These are phyloP conservation scores for Papilio machaon DNA, from an alignment of 1,140 invertebrate species.

Conservation along the genomic window DNA sequence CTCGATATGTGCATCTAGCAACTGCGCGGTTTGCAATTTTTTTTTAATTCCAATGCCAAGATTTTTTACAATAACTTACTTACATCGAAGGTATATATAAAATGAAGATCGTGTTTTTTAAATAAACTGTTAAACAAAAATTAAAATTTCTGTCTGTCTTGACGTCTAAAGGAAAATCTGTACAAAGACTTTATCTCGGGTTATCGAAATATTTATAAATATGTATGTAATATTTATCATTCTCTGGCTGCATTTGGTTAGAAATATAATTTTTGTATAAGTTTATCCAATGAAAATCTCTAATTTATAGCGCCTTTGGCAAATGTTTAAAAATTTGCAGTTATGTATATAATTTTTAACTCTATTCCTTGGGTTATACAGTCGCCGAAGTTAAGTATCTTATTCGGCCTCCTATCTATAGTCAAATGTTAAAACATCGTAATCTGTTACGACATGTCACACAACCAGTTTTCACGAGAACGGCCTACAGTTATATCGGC, in stretches of 20 bases:
- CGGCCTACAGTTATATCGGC: slow-evolving; percentile 20
- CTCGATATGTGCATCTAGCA: too few species aligned
- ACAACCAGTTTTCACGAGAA: slow-evolving; percentile 4
- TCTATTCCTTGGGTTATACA: neutral
- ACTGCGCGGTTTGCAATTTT: too few species aligned
- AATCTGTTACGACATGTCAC: slow-evolving; percentile 22
- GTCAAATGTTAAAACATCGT: neutral
- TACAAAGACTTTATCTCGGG: slow-evolving; percentile 15
- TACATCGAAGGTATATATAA: neutral
- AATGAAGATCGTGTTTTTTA: neutral
- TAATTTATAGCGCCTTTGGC: neutral
- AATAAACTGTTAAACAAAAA: neutral
- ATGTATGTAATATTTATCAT: slow-evolving; percentile 26
- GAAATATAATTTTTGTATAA: neutral
- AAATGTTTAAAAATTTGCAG: neutral
- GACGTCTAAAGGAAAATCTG: slow-evolving; percentile 13
- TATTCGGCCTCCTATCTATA: neutral
- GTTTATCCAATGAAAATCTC: neutral
- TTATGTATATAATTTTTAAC: too few species aligned
- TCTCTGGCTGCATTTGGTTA: neutral
- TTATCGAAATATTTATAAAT: slow-evolving; percentile 32
- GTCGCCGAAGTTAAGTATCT: neutral
- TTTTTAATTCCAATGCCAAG: too few species aligned
- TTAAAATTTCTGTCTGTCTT: neutral
- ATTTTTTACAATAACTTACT: neutral